Evolutionary conservation across 2,113 vertebrate genomes (phyloP).

Genomic region (Mungos mungo): DNA sequence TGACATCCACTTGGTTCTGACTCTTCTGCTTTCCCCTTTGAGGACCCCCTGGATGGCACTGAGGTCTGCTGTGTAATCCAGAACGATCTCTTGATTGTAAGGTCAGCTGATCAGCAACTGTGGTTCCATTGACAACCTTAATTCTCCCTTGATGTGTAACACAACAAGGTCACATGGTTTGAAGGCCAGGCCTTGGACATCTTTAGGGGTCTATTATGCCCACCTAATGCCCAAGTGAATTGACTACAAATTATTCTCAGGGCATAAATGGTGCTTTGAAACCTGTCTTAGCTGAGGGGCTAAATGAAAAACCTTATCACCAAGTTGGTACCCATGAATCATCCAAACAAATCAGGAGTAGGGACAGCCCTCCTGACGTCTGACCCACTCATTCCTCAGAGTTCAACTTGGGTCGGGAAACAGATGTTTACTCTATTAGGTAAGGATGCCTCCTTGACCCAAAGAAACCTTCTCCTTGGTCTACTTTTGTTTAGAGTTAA

Average conservation of each 20-base stretch:
- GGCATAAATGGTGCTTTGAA: background rate
- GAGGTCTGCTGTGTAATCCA: background rate
- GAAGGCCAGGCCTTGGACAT: background rate
- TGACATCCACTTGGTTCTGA: no score
- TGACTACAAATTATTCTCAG: background rate
- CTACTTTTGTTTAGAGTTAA: background rate
- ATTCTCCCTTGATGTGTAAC: background rate
- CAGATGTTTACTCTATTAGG: background rate
- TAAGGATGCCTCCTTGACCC: background rate
- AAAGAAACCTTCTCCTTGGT: rapidly evolving
- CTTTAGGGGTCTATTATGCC: background rate
- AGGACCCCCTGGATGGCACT: background rate
- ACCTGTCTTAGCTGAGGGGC: background rate
- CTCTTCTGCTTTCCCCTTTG: background rate
- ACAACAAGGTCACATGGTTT: background rate
- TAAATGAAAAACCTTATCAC: background rate
- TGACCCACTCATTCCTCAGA: background rate
- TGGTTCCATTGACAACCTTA: background rate
- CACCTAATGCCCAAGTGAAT: background rate
- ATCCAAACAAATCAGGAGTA: background rate
- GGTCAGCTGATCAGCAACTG: background rate
- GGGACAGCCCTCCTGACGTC: no score
- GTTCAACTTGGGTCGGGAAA: background rate
- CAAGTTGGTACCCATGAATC: background rate
- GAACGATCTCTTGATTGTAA: background rate